Percentiles rank a stretch among this genome's conserved stretches.
Conservation (phyloP, 2,113 vertebrate species). For the Oxyura jamaicensis region DNA sequence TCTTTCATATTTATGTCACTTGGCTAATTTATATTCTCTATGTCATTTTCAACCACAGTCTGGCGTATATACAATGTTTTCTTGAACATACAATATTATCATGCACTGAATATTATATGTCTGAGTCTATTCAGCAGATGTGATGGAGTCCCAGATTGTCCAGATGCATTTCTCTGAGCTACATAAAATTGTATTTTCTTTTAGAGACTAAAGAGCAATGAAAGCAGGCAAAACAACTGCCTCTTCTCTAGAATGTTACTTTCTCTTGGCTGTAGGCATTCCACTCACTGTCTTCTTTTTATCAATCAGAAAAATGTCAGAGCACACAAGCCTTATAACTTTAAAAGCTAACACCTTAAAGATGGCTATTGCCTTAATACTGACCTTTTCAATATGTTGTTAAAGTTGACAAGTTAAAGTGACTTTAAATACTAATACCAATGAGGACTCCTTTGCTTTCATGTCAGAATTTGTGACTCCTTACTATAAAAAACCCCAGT, state of each 20-base stretch:
- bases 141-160: background rate
- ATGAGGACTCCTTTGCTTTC: constrained; percentile 6
- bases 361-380: background rate
- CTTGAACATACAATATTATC: background rate
- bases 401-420: background rate
- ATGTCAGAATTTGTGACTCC: background rate
- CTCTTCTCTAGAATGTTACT: background rate
- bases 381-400: background rate
- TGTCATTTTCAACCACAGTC: background rate
- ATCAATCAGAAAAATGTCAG: background rate
- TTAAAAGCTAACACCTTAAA: background rate
- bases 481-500: background rate
- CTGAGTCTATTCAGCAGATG: background rate
- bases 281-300: background rate
- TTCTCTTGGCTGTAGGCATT: background rate
- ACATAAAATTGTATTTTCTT: background rate
- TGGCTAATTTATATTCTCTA: background rate
- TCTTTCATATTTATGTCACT: background rate
- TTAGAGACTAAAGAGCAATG: background rate
- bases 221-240: background rate
- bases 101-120: background rate
- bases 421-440: background rate
- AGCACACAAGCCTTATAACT: background rate
- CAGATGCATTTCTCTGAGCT: background rate
- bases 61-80: background rate